Conservation (phyloP, 2,113 vertebrate genomes). For the Brachionichthys hirsutus region DNA sequence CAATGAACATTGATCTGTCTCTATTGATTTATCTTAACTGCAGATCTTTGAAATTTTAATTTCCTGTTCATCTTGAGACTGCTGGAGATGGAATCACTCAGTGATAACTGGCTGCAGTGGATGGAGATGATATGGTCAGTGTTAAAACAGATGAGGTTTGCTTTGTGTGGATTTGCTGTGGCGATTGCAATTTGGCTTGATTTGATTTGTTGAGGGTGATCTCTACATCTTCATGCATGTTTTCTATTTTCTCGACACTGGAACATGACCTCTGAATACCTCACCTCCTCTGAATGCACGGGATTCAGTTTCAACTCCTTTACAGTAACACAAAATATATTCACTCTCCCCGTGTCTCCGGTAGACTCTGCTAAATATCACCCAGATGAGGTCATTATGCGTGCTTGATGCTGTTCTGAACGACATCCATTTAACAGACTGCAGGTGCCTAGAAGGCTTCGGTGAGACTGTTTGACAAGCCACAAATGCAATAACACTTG, state of each 20-base stretch:
- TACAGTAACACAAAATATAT: conserved; percentile 87
- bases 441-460: conserved; percentile 67
- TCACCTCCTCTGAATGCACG: conserved; percentile 70
- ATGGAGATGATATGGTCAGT: conserved; percentile 99
- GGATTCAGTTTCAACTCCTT: conserved; percentile 68
- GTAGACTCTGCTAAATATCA: conserved; percentile 78
- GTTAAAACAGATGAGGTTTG: conserved; percentile 83
- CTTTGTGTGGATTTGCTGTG: conserved; percentile 76
- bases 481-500: conserved; percentile 79
- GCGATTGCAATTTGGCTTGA: conserved; percentile 60
- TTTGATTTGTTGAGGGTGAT: conserved; percentile 42
- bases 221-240: conserved; percentile 59
- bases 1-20: conserved; percentile 99
- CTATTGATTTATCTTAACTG: conserved; percentile 98
- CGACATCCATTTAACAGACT: conserved; percentile 57
- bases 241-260: conserved; percentile 40
- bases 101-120: conserved; percentile 85
- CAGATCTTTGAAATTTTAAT: conserved; percentile 99
- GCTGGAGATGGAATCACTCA: conserved; percentile 77
- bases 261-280: conserved; percentile 51
- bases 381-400: conserved; percentile 40
- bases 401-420: conserved; percentile 47
- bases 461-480: conserved; percentile 70
- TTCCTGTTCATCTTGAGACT: conserved; percentile 91
- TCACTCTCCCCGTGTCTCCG: conserved; percentile 76